A percentile compares a stretch with the other conserved stretches of the same genome.
These are phyloP conservation scores for Disparrhopalites patrizii DNA, from an alignment of 2,888 invertebrate genomes.

Conservation along the genomic window DNA sequence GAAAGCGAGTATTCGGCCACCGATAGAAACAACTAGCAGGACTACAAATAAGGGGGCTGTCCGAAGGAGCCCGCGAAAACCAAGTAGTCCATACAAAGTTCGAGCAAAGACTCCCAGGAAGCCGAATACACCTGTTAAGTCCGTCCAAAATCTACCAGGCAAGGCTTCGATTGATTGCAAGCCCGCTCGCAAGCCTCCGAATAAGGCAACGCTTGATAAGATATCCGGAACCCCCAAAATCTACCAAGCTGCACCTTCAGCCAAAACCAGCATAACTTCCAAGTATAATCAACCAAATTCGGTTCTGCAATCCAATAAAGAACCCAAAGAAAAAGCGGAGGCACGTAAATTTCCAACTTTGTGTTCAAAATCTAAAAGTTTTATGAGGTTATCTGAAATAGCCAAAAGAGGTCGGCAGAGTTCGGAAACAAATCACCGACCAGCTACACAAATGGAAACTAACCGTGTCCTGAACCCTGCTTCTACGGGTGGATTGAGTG, in stretches of 20 bases:
- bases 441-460: too few species aligned
- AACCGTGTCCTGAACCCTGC: background rate
- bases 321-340: too few species aligned
- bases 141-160: conserved; percentile 4
- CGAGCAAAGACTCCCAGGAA: conserved; percentile 2
- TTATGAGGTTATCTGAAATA: conserved; percentile 13
- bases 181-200: background rate
- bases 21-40: too few species aligned
- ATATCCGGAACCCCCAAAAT: background rate
- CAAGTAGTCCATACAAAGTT: background rate
- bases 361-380: background rate
- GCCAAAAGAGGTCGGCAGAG: conserved; percentile 1
- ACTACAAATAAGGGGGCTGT: background rate
- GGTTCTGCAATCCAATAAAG: too few species aligned
- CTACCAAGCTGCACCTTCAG: background rate
- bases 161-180: background rate
- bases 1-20: background rate
- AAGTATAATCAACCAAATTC: too few species aligned
- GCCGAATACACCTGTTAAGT: background rate
- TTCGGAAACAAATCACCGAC: too few species aligned
- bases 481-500: background rate
- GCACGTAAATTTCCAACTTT: background rate
- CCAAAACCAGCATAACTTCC: background rate
- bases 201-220: background rate
- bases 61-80: conserved; percentile 15